Percentiles rank a stretch among this genome's conserved stretches.
Conservation (phyloP, 2,888 invertebrate species). For the Drosophila nr. fundita region DNA sequence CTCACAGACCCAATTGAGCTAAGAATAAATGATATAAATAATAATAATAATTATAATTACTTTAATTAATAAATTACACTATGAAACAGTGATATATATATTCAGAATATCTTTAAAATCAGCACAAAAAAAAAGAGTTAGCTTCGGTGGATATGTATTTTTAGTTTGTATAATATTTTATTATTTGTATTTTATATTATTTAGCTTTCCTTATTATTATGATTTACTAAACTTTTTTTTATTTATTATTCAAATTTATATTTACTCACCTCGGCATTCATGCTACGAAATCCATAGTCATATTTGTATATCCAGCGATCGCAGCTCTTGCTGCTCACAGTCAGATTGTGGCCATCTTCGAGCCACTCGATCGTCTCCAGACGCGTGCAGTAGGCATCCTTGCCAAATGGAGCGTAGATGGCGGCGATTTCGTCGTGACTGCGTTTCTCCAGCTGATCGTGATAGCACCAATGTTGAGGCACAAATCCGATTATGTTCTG, state of each 20-base stretch:
- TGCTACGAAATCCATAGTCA: slow-evolving; percentile 86
- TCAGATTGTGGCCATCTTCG: slow-evolving; percentile 52
- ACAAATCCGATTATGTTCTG: slow-evolving; percentile 86
- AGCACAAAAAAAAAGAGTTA: background rate
- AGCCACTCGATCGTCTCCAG: slow-evolving; percentile 58
- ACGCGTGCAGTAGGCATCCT: slow-evolving; percentile 75
- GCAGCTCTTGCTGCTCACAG: slow-evolving; percentile 79
- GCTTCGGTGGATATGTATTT: background rate
- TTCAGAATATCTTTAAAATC: background rate
- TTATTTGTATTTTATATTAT: background rate
- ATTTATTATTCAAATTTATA: background rate
- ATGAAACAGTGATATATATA: background rate
- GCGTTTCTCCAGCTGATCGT: slow-evolving; percentile 70
- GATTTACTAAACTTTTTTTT: background rate
- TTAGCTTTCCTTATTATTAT: background rate
- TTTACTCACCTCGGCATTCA: slow-evolving; percentile 87
- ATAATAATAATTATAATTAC: background rate
- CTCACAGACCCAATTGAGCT: slow-evolving; percentile 83
- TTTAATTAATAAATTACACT: background rate
- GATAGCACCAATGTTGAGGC: slow-evolving; percentile 85
- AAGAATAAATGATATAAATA: background rate
- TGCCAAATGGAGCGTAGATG: slow-evolving; percentile 75
- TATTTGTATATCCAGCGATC: slow-evolving; percentile 87
- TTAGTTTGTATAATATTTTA: background rate
- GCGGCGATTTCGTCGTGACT: slow-evolving; percentile 73